Conservation (phyloP, 2,888 invertebrate genomes). For the Erebia ligea region DNA sequence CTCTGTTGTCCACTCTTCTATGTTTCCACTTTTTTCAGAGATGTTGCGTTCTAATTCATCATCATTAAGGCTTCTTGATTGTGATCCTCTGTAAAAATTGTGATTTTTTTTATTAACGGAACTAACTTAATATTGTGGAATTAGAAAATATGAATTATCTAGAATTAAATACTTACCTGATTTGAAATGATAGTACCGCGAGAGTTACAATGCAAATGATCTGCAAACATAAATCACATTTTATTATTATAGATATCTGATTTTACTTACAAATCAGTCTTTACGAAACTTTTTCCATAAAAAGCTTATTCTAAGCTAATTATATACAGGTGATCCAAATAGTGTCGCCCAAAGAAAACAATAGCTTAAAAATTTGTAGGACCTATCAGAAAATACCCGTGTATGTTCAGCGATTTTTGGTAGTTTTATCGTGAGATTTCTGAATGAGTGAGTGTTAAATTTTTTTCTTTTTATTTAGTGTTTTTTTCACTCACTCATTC, state of each 20-base stretch:
- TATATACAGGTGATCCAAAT: too few species aligned
- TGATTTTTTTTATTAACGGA: background rate
- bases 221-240: background rate
- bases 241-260: background rate
- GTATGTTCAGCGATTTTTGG: too few species aligned
- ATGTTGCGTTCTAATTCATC: background rate
- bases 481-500: too few species aligned
- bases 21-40: background rate
- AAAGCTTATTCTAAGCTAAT: too few species aligned
- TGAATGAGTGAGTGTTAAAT: too few species aligned
- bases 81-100: constrained; percentile 9
- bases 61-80: constrained; percentile 7
- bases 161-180: constrained; percentile 19
- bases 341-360: too few species aligned
- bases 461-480: too few species aligned
- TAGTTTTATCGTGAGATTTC: too few species aligned
- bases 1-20: constrained; percentile 25
- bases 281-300: background rate
- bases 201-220: background rate
- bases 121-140: background rate
- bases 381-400: too few species aligned
- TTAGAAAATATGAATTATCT: background rate
- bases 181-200: constrained; percentile 9
- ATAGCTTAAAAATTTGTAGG: too few species aligned
- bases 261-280: too few species aligned